These are phyloP conservation scores for Okapia johnstoni DNA, from an alignment of 2,113 vertebrate species.

Conservation along the genomic window DNA sequence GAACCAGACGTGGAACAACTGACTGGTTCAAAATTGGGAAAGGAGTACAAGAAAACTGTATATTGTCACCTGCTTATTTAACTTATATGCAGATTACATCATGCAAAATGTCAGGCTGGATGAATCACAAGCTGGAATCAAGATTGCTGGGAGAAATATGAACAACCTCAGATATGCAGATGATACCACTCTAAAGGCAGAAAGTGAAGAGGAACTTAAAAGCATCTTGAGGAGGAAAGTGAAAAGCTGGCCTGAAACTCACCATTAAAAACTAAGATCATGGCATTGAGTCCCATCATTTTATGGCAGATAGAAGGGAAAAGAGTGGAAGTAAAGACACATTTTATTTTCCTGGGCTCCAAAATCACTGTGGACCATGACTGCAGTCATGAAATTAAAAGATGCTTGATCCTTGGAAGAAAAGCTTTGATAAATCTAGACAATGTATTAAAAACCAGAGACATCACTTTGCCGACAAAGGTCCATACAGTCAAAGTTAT, in stretches of 20 bases:
- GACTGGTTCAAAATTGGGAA: background rate
- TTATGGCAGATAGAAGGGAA: background rate
- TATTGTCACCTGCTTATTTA: background rate
- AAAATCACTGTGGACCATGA: background rate
- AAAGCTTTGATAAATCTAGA: background rate
- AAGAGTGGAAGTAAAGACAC: background rate
- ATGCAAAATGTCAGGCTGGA: background rate
- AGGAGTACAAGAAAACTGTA: background rate
- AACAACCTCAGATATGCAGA: background rate
- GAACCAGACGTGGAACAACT: background rate
- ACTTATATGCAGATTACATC: background rate
- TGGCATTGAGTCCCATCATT: background rate
- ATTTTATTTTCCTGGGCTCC: background rate
- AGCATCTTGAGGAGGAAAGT: background rate
- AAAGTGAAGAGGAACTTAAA: background rate
- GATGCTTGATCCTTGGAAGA: background rate
- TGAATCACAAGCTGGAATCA: background rate
- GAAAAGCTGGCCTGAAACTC: background rate
- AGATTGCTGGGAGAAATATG: background rate
- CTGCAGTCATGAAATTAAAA: background rate
- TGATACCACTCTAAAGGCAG: background rate
- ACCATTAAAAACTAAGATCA: background rate
- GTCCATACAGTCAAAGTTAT: background rate
- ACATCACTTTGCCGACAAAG: background rate
- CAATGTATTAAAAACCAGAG: background rate